Base-by-base conservation (phyloP, 2,888 invertebrate genomes). In the Stenichneumon culpator region DNA sequence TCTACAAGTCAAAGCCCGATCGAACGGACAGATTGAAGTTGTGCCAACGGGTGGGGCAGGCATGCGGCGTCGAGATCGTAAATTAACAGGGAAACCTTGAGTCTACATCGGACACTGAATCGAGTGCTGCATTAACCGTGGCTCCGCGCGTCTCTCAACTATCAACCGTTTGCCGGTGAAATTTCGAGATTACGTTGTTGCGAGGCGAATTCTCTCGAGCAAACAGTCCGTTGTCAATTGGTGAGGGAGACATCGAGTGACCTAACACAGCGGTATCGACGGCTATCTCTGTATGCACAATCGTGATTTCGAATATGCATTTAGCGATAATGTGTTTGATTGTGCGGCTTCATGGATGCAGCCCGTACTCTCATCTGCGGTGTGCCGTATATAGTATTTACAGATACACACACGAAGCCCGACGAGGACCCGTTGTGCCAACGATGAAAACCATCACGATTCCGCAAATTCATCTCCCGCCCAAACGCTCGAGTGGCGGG, bases 251-350 rank as follows among this genome's bases (percentile, higher is more conserved):
- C 19, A 79, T 82, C 65, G 82, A 82, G 65, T 67, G 70, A 19
- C 39, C 28, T 9, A 36, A 50, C 60, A 60, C 60, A 39, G 19
- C 36, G 36, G 7, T 52, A 79, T 67, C 28, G 54, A 28, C 75
- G 19, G 7, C 19, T 69, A 75, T 75, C 52, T 69, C 32, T 75
- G 75, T 67, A 83, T 75, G 79, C 81, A 89, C 90, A 90, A 92
- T 91, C 91, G 89, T 89, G 79, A 88, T 89, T 90, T 90, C 87
- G 90, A 89, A 90, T 90, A 90, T 89, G 83, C 88, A 89, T 89
- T 88, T 88, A 89, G 85, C 87, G 84, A 87, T 88, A 87, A 90
- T 90, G 87, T 86, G 86, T 89, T 88, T 87, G 87, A 87, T 88
- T 87, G 85, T 87, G 86, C 86, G 83, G 85, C 54, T 39, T 47